Percentiles rank a stretch among this genome's conserved stretches.
phyloP scores from a whole-genome alignment of 2,888 invertebrate genomes.

The Drosophila acutilabella region DNA sequence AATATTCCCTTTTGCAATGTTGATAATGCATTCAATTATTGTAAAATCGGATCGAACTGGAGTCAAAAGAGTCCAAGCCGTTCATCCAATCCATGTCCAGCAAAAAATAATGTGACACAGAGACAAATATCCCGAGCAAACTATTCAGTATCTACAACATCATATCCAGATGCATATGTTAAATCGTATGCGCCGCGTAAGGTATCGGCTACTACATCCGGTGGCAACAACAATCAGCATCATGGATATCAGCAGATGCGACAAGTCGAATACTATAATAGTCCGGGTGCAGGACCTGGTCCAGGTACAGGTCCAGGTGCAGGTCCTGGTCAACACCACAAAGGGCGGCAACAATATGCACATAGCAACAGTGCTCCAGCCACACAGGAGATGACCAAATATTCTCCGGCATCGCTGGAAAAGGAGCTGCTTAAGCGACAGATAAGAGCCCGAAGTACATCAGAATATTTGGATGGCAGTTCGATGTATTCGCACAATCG shows the following conservation, averaged over 20 bases:
- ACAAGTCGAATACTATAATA: slow-evolving; percentile 48
- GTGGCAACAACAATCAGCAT: slow-evolving; percentile 45
- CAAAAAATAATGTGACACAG: slow-evolving; percentile 36
- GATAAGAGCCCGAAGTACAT: slow-evolving; percentile 27
- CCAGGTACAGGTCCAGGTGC: not conserved
- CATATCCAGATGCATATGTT: slow-evolving; percentile 42
- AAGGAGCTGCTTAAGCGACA: slow-evolving; percentile 63
- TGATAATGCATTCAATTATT: slow-evolving; percentile 69
- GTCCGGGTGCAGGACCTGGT: not conserved
- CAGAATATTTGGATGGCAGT: slow-evolving; percentile 53
- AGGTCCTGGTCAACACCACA: slow-evolving; percentile 4
- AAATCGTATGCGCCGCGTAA: slow-evolving; percentile 33
- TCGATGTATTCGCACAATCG: slow-evolving; percentile 34
- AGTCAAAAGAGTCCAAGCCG: slow-evolving; percentile 41
- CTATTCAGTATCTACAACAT: slow-evolving; percentile 39
- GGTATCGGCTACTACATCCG: not conserved
- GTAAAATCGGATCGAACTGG: slow-evolving; percentile 48
- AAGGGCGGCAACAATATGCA: slow-evolving; percentile 44
- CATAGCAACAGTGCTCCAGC: slow-evolving; percentile 29
- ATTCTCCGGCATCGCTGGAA: slow-evolving; percentile 22
- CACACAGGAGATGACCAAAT: slow-evolving; percentile 32
- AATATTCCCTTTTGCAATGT: slow-evolving; percentile 44
- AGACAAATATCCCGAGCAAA: slow-evolving; percentile 34
- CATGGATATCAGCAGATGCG: slow-evolving; percentile 45
- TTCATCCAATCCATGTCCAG: slow-evolving; percentile 53